Evolutionary conservation across 2,888 invertebrate species (phyloP).

Genomic region (Leptogaster cylindrica): DNA sequence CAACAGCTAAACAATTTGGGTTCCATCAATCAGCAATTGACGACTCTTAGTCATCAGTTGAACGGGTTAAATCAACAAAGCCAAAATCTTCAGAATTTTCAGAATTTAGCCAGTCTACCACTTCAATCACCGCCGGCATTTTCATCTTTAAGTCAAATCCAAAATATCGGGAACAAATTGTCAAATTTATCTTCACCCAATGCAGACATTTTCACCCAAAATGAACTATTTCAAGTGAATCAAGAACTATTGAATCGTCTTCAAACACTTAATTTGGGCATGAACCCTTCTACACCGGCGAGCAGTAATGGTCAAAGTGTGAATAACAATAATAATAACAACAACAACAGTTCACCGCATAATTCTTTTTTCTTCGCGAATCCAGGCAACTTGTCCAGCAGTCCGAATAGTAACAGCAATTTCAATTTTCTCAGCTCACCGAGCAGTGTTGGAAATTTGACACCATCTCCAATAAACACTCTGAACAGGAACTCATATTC

Average conservation of each 20-base stretch:
- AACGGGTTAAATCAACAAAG: constrained; percentile 62
- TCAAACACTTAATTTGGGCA: constrained; percentile 59
- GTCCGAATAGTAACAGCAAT: constrained; percentile 54
- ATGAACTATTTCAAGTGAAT: constrained; percentile 61
- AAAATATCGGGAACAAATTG: constrained; percentile 57
- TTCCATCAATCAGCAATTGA: constrained; percentile 61
- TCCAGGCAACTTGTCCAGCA: constrained; percentile 56
- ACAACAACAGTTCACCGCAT: no score
- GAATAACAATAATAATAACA: constrained; percentile 51
- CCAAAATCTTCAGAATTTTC: constrained; percentile 61
- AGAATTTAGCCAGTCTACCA: constrained; percentile 51
- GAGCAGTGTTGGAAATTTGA: constrained; percentile 53
- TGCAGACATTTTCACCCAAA: constrained; percentile 52
- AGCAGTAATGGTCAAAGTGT: constrained; percentile 45
- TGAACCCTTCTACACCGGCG: constrained; percentile 43
- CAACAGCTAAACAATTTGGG: constrained; percentile 61
- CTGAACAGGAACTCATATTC: constrained; percentile 60
- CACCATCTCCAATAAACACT: constrained; percentile 59
- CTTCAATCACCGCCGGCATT: constrained; percentile 50
- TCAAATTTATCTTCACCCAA: constrained; percentile 53
- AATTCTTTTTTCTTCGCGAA: constrained; percentile 61
- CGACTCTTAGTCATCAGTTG: constrained; percentile 59
- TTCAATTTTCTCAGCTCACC: constrained; percentile 58
- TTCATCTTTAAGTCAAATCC: constrained; percentile 58
- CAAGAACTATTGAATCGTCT: constrained; percentile 61